phyloP scores from a whole-genome alignment of 1,140 invertebrate genomes.

The Diplogasteroides magnus region DNA sequence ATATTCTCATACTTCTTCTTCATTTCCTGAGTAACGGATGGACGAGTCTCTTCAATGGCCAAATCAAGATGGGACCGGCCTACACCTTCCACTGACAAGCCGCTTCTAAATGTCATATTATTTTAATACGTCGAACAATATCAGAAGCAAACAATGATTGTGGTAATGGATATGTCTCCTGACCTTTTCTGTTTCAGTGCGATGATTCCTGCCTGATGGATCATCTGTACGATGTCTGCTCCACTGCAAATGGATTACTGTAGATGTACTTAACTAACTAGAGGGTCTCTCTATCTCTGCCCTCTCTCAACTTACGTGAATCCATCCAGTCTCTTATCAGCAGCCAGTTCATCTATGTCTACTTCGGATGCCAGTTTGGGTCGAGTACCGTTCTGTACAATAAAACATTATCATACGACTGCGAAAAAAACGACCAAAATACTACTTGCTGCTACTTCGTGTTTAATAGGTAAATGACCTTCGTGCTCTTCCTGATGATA shows the following conservation, averaged over 20 bases:
- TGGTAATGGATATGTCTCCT: constrained; percentile 41
- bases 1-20: constrained; percentile 31
- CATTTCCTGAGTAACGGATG: constrained; percentile 65
- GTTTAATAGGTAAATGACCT: constrained; percentile 61
- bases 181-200: constrained; percentile 68
- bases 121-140: not conserved
- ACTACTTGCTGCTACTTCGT: constrained; percentile 8
- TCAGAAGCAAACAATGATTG: constrained; percentile 7
- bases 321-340: constrained; percentile 28
- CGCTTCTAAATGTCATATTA: constrained; percentile 12
- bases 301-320: constrained; percentile 69
- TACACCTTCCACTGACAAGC: constrained; percentile 55
- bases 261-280: too few species aligned
- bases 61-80: constrained; percentile 62
- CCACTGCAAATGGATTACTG: too few species aligned
- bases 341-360: constrained; percentile 61
- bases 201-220: constrained; percentile 74
- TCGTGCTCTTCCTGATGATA: constrained; percentile 83
- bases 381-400: constrained; percentile 67
- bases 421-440: constrained; percentile 7
- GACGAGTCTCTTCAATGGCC: constrained; percentile 71
- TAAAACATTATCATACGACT: constrained; percentile 17
- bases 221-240: constrained; percentile 32
- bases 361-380: constrained; percentile 73
- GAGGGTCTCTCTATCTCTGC: constrained; percentile 73